phyloP scores from a whole-genome alignment of 1,140 invertebrate genomes.

The Diuraphis noxia region DNA sequence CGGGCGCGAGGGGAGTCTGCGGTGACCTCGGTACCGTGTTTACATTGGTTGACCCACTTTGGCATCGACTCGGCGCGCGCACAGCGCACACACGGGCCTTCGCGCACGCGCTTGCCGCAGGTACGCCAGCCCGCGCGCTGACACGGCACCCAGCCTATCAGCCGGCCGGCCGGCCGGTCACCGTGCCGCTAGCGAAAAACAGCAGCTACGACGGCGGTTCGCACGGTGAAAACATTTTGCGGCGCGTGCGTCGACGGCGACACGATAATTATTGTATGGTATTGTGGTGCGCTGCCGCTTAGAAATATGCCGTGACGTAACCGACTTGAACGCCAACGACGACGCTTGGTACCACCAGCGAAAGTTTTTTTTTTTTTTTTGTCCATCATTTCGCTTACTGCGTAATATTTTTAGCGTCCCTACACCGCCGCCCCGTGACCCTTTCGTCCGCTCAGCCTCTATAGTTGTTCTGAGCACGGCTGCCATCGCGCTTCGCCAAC shows the following conservation, averaged over 20 bases:
- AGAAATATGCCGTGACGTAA: conserved; percentile 37
- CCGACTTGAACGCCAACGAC: not conserved
- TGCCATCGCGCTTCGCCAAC: not conserved
- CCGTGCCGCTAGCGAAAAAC: not conserved
- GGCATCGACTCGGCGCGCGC: conserved; percentile 37
- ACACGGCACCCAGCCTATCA: too few relatives aligned
- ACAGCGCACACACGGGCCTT: not conserved
- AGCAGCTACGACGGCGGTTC: not conserved
- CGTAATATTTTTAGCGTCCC: conserved; percentile 46
- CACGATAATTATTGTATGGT: conserved; percentile 32
- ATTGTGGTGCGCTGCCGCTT: not conserved
- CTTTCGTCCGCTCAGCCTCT: not conserved
- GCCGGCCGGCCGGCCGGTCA: not conserved
- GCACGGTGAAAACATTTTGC: not conserved
- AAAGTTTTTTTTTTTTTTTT: conserved; percentile 51
- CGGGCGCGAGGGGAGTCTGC: not conserved
- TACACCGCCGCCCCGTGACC: conserved; percentile 4
- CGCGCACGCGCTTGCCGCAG: not conserved
- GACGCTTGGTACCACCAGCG: conserved; percentile 21
- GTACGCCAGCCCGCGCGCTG: not conserved
- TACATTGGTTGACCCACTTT: conserved; percentile 53
- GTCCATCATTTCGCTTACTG: conserved; percentile 28
- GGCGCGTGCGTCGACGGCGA: not conserved
- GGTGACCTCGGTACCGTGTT: conserved; percentile 50
- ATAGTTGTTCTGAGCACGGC: not conserved